Conservation (phyloP, 2,888 invertebrate species). For the Melieria omissa region DNA sequence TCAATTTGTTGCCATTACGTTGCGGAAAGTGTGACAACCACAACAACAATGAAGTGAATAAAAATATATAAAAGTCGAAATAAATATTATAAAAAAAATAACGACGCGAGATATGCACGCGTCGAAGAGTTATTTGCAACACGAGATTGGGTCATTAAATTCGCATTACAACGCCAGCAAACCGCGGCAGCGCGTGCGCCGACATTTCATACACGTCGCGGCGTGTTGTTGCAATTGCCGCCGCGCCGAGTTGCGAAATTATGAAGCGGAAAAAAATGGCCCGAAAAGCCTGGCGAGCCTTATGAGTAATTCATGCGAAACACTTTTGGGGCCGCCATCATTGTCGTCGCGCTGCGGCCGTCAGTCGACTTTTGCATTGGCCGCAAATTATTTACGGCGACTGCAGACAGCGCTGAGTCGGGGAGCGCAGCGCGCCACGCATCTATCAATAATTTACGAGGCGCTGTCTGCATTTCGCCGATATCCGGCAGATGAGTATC, state of each 20-base stretch:
- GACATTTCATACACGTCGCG: background rate
- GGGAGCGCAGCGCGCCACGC: background rate
- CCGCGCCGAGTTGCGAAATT: constrained; percentile 7
- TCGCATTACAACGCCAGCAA: constrained; percentile 35
- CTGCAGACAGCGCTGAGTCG: constrained; percentile 10
- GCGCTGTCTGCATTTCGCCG: constrained; percentile 33
- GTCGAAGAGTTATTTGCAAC: constrained; percentile 34
- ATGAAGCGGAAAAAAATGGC: no score
- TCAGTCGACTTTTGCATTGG: constrained; percentile 23
- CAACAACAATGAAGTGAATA: background rate
- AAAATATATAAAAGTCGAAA: no score
- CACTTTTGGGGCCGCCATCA: constrained; percentile 13
- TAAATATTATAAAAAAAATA: background rate
- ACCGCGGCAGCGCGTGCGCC: constrained; percentile 6
- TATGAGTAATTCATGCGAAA: constrained; percentile 35
- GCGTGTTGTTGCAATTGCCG: constrained; percentile 5
- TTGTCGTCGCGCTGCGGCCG: background rate
- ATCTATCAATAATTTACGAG: constrained; percentile 36
- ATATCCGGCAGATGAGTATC: constrained; percentile 36
- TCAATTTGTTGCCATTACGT: constrained; percentile 36
- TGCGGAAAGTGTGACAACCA: background rate
- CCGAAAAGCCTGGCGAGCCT: background rate
- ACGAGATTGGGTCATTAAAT: constrained; percentile 41
- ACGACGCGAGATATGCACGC: no score
- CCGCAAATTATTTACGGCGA: constrained; percentile 35